Evolutionary conservation across 1,140 invertebrate species (phyloP).

Genomic region (Cydia fagiglandana): DNA sequence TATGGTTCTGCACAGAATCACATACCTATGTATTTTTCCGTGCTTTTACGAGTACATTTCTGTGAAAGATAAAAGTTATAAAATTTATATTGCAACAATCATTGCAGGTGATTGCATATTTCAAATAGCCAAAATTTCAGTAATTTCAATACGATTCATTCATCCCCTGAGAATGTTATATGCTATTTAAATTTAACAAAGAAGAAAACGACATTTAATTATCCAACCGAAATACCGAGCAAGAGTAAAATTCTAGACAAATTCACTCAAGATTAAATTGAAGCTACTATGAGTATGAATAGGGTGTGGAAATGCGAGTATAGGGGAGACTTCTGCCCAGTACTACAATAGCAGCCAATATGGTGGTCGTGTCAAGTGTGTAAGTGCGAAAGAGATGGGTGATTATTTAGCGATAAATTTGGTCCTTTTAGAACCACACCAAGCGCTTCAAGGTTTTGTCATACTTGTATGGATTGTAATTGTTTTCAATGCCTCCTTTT

Average conservation of each 20-base stretch:
- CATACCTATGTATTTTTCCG: too few species aligned
- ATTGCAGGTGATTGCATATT: too few species aligned
- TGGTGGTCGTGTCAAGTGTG: not conserved
- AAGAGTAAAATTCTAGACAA: slow-evolving; percentile 3
- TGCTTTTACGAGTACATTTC: too few species aligned
- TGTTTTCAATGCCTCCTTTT: too few species aligned
- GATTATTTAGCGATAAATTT: not conserved
- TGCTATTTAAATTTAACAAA: not conserved
- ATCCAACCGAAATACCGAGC: not conserved
- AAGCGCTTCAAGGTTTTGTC: too few species aligned
- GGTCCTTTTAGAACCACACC: not conserved
- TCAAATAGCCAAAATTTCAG: too few species aligned
- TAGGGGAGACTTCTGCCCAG: not conserved
- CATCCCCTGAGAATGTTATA: not conserved
- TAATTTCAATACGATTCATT: too few species aligned
- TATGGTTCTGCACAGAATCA: too few species aligned
- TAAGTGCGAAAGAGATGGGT: not conserved
- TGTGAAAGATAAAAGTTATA: too few species aligned
- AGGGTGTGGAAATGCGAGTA: not conserved
- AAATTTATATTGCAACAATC: too few species aligned
- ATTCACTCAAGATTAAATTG: slow-evolving; percentile 8
- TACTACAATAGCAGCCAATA: not conserved
- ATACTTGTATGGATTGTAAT: too few species aligned
- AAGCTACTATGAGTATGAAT: not conserved
- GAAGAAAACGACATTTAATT: not conserved